Conservation (phyloP, 2,797 vertebrate species). For the Falco rusticolus region DNA sequence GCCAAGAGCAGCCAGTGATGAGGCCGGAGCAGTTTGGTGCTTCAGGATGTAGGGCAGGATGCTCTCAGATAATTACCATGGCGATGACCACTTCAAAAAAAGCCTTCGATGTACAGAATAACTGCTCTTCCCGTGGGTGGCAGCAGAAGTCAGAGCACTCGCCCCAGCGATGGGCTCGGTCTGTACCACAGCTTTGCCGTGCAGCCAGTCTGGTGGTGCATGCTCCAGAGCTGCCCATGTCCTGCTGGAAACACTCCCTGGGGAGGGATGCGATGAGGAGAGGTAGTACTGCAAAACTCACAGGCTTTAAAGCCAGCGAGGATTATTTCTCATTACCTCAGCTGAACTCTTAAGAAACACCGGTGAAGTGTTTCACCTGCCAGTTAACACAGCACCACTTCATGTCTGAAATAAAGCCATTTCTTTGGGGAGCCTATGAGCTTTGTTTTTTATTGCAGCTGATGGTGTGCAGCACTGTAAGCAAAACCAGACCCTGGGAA, state of each 20-base stretch:
- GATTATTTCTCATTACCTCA: background rate
- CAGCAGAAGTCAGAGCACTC: background rate
- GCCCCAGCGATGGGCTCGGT: background rate
- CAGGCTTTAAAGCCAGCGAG: background rate
- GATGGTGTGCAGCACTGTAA: rapidly evolving
- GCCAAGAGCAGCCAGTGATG: background rate
- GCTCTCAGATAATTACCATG: background rate
- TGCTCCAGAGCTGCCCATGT: background rate
- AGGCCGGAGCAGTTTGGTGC: background rate
- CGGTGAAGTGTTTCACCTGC: background rate
- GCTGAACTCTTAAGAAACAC: background rate
- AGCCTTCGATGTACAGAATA: background rate
- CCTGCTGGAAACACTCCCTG: background rate
- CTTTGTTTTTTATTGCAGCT: rapidly evolving
- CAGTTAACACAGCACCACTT: background rate
- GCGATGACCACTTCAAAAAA: background rate
- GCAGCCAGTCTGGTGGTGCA: background rate
- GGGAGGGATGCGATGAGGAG: background rate
- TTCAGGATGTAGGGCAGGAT: background rate
- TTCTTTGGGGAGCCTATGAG: background rate
- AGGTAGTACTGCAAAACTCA: background rate
- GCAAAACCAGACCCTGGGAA: background rate
- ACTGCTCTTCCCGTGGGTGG: background rate
- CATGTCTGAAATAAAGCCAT: rapidly evolving
- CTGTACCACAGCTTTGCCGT: background rate